phyloP scores from a whole-genome alignment of 2,888 invertebrate species.

The Drosophila mimetica region DNA sequence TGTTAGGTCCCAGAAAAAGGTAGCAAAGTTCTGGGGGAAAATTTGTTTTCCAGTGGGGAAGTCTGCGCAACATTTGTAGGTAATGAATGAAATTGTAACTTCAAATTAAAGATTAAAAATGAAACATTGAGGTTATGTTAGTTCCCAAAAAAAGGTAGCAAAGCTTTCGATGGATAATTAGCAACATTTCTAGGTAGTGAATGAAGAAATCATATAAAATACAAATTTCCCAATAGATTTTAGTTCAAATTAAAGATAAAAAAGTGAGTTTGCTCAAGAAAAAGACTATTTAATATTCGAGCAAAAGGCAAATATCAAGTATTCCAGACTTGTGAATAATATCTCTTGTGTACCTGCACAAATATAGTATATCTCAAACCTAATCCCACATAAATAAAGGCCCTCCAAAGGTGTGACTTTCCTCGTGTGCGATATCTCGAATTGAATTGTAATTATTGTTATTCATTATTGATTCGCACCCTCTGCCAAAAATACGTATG shows the following conservation, averaged over 20 bases:
- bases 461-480: conserved; percentile 12
- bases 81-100: too few relatives aligned
- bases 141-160: too few relatives aligned
- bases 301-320: not conserved
- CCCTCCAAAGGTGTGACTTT: conserved; percentile 9
- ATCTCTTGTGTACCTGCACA: not conserved
- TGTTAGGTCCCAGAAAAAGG: conserved; percentile 14
- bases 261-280: not conserved
- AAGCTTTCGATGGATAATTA: too few relatives aligned
- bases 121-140: too few relatives aligned
- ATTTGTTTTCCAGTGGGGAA: conserved; percentile 5
- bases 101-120: not conserved
- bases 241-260: too few relatives aligned
- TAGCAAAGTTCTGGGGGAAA: not conserved
- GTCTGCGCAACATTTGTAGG: not conserved
- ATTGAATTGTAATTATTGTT: conserved; percentile 25
- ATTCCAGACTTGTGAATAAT: not conserved
- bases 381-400: conserved; percentile 1
- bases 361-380: not conserved
- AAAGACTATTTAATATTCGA: conserved; percentile 1
- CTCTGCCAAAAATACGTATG: conserved; percentile 7
- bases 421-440: conserved; percentile 5
- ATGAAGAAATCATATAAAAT: too few relatives aligned
- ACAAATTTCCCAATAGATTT: too few relatives aligned
- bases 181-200: too few relatives aligned